Percentiles rank a stretch among this genome's conserved stretches.
Evolutionary conservation across 2,113 vertebrate genomes (phyloP).

Genomic region (Archilochus colubris): DNA sequence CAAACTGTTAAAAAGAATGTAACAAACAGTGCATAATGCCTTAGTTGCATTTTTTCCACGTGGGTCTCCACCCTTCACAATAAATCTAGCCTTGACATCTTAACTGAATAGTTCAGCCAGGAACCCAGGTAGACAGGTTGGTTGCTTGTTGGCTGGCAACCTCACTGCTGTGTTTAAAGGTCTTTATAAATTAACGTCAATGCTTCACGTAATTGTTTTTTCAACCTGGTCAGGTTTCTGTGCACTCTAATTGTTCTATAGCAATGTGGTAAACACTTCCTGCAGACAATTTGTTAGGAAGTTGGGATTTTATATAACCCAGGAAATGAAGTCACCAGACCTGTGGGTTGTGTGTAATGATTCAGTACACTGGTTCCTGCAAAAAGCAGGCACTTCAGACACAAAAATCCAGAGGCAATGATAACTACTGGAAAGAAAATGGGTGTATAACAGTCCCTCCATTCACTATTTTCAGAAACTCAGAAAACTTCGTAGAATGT

Average conservation of each 20-base stretch:
- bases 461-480: background rate
- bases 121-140: background rate
- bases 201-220: background rate
- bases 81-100: background rate
- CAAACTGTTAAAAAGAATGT: background rate
- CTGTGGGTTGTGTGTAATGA: background rate
- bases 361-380: constrained; percentile 15
- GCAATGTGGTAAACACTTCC: constrained; percentile 55
- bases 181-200: background rate
- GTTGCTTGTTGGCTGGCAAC: background rate
- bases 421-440: background rate
- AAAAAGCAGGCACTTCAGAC: background rate
- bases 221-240: constrained; percentile 17
- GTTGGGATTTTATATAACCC: constrained; percentile 60
- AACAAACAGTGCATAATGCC: background rate
- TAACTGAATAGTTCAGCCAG: background rate
- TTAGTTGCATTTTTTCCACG: background rate
- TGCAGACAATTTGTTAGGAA: constrained; percentile 44
- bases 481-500: background rate
- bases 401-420: background rate
- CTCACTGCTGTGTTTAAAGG: background rate
- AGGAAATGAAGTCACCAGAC: constrained; percentile 66
- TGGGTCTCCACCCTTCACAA: background rate
- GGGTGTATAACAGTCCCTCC: background rate
- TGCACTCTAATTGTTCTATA: constrained; percentile 50